These are phyloP conservation scores for Drosophila orosa DNA, from an alignment of 1,140 invertebrate species.

Conservation along the genomic window DNA sequence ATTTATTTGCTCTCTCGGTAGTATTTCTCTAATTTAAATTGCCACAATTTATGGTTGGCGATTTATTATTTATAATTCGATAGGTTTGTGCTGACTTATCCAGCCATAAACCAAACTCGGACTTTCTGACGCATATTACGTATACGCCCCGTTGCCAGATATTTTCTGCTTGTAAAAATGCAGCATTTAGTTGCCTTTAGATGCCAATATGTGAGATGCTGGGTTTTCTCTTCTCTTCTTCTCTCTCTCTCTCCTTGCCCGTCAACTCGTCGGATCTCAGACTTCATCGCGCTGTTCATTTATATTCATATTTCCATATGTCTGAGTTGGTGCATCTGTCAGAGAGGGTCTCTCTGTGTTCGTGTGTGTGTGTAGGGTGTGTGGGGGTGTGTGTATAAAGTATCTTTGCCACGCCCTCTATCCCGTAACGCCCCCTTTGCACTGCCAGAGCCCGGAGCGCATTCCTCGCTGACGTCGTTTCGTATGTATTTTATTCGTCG, in stretches of 20 bases:
- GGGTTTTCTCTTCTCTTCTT: not conserved
- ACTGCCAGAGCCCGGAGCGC: slow-evolving; percentile 24
- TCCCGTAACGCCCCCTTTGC: not conserved
- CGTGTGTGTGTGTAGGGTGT: slow-evolving; percentile 13
- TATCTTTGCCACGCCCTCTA: slow-evolving; percentile 45
- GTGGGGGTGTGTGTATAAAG: slow-evolving; percentile 49
- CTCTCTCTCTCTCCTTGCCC: not conserved
- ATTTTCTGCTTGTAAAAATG: not conserved
- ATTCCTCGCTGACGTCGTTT: slow-evolving; percentile 21
- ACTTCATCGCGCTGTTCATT: slow-evolving; percentile 74
- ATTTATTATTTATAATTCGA: slow-evolving; percentile 6
- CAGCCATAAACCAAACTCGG: not conserved
- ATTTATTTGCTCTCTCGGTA: not conserved
- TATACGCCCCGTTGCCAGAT: not conserved
- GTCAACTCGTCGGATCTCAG: slow-evolving; percentile 28
- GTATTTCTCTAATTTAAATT: slow-evolving; percentile 21
- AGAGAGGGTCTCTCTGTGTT: slow-evolving; percentile 14
- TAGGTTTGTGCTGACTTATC: not conserved
- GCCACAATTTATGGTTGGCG: slow-evolving; percentile 15
- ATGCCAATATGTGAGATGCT: not conserved
- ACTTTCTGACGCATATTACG: not conserved
- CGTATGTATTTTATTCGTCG: slow-evolving; percentile 76
- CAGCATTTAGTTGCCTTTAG: slow-evolving; percentile 7
- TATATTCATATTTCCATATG: slow-evolving; percentile 81
- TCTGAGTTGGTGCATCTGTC: slow-evolving; percentile 46